phyloP scores from a whole-genome alignment of 2,888 invertebrate genomes.

The Macropis europaea region DNA sequence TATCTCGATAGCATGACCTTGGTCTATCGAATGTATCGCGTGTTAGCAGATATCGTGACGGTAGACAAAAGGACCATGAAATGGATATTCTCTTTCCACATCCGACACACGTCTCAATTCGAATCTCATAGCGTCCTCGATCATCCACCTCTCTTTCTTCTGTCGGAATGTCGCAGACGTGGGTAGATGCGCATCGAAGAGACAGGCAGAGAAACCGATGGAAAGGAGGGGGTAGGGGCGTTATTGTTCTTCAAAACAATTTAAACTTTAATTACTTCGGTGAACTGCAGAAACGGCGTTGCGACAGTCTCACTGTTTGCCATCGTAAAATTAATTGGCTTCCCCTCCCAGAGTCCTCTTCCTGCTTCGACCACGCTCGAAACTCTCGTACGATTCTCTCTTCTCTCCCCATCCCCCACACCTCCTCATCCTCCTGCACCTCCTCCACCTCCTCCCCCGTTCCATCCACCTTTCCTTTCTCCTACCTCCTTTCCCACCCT shows the following conservation, averaged over 20 bases:
- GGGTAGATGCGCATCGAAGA: slow-evolving; percentile 37
- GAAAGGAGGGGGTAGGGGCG: slow-evolving; percentile 39
- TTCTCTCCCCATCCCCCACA: slow-evolving; percentile 20
- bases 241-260: slow-evolving; percentile 74
- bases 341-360: slow-evolving; percentile 46
- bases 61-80: slow-evolving; percentile 16
- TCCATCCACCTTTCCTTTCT: slow-evolving; percentile 45
- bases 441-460: slow-evolving; percentile 9
- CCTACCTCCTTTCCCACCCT: slow-evolving; percentile 22
- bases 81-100: slow-evolving; percentile 33
- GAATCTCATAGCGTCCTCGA: slow-evolving; percentile 31
- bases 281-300: slow-evolving; percentile 73
- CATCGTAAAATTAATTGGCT: slow-evolving; percentile 73
- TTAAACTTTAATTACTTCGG: slow-evolving; percentile 73
- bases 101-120: slow-evolving; percentile 49
- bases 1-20: slow-evolving; percentile 10
- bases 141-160: not conserved
- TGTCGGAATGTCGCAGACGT: slow-evolving; percentile 30
- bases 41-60: slow-evolving; percentile 14
- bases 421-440: slow-evolving; percentile 23
- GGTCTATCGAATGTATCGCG: slow-evolving; percentile 18
- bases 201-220: slow-evolving; percentile 37
- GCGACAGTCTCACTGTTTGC: slow-evolving; percentile 73
- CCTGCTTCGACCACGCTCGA: slow-evolving; percentile 50
- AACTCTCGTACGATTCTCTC: slow-evolving; percentile 39